Evolutionary conservation across 1,140 invertebrate species (phyloP).

Genomic region (Drosophila paulistorum): DNA sequence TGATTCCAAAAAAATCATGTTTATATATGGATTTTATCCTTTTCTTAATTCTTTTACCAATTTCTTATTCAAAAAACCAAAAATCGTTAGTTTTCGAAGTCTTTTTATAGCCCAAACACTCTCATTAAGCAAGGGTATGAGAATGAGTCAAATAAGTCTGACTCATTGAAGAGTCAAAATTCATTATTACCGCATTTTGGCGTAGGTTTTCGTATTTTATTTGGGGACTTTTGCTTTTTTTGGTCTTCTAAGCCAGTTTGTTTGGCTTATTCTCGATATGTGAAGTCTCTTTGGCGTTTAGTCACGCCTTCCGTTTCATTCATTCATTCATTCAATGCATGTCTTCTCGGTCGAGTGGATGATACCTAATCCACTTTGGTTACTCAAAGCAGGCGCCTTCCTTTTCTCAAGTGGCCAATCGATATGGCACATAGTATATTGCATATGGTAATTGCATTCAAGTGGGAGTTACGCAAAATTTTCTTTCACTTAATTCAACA

Average conservation of each 20-base stretch:
- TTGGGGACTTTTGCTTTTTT: conserved; percentile 33
- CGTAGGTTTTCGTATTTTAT: conserved; percentile 44
- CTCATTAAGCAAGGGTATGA: conserved; percentile 1
- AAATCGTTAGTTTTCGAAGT: too few species aligned
- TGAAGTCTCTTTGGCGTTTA: not conserved
- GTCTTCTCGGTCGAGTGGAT: conserved; percentile 60
- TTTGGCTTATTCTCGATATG: not conserved
- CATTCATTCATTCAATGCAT: conserved; percentile 35
- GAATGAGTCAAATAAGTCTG: conserved; percentile 9
- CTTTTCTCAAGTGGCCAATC: conserved; percentile 37
- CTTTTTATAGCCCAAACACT: not conserved
- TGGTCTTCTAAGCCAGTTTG: conserved; percentile 31
- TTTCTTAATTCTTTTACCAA: too few species aligned
- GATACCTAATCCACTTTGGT: conserved; percentile 52
- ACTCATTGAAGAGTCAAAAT: conserved; percentile 21
- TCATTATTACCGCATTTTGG: conserved; percentile 46
- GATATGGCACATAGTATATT: conserved; percentile 1
- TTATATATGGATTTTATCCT: too few species aligned
- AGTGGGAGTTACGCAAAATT: conserved; percentile 42
- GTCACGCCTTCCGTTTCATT: conserved; percentile 17
- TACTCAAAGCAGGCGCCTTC: conserved; percentile 18
- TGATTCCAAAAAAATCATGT: too few species aligned
- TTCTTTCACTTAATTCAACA: conserved; percentile 6
- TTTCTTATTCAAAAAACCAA: too few species aligned
- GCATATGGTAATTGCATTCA: not conserved